phyloP scores from a whole-genome alignment of 1,140 invertebrate genomes.

The Polyergus mexicanus region DNA sequence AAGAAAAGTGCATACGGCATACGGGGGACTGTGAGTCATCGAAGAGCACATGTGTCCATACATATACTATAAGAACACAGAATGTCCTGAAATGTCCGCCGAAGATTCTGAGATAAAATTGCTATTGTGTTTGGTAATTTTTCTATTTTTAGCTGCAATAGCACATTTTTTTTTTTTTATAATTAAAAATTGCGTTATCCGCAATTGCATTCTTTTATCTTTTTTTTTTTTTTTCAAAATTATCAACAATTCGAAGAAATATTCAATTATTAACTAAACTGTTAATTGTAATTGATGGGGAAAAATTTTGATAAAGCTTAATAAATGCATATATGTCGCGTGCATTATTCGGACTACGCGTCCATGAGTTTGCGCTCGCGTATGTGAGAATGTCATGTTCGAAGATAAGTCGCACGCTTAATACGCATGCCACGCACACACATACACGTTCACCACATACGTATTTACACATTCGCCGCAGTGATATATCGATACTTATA shows the following conservation, averaged over 20 bases:
- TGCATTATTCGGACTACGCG: constrained; percentile 29
- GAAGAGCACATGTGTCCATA: constrained; percentile 56
- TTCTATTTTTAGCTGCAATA: neutral
- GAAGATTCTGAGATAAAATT: neutral
- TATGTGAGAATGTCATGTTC: constrained; percentile 49
- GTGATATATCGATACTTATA: constrained; percentile 54
- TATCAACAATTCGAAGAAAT: neutral
- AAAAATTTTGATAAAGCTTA: neutral
- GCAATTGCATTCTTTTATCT: neutral
- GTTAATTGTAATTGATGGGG: neutral
- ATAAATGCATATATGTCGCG: constrained; percentile 1
- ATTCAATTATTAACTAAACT: neutral
- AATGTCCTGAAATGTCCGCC: neutral
- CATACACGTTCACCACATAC: neutral
- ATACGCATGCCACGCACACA: constrained; percentile 30
- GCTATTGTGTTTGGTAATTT: neutral
- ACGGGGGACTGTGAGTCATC: constrained; percentile 63
- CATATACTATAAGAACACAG: neutral
- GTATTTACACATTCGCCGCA: constrained; percentile 26
- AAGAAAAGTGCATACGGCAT: constrained; percentile 66
- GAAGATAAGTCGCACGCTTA: constrained; percentile 55
- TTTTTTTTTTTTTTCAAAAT: too few species aligned
- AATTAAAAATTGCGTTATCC: neutral
- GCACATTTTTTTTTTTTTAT: neutral
- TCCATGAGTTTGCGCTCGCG: constrained; percentile 37